phyloP scores from a whole-genome alignment of 2,113 vertebrate species.

The Nothobranchius furzeri region DNA sequence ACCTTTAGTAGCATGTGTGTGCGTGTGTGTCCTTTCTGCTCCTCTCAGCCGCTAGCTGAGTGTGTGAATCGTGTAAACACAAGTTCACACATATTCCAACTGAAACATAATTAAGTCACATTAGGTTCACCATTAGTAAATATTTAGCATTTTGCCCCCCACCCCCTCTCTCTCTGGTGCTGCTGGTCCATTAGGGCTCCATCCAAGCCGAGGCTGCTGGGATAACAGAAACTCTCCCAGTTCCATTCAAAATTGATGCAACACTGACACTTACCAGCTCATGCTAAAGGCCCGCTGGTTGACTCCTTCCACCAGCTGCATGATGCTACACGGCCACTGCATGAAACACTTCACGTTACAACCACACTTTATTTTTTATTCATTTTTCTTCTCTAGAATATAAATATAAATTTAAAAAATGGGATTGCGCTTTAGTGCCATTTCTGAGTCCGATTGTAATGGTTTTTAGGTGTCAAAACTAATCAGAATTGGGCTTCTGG shows the following conservation, averaged over 20 bases:
- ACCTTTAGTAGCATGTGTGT: neutral
- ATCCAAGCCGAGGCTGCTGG: conserved; percentile 6
- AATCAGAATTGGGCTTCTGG: too few species aligned
- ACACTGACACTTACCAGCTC: conserved; percentile 20
- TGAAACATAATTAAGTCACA: conserved; percentile 58
- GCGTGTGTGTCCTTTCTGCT: neutral
- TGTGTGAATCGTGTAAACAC: conserved; percentile 48
- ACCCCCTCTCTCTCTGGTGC: neutral
- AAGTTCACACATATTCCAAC: conserved; percentile 50
- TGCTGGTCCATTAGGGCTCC: neutral
- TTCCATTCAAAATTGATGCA: conserved; percentile 58
- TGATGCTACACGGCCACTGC: conserved; percentile 10
- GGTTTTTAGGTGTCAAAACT: neutral
- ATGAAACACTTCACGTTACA: conserved; percentile 13
- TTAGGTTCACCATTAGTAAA: conserved; percentile 49
- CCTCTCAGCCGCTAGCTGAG: conserved; percentile 42
- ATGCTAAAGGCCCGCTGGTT: conserved; percentile 35
- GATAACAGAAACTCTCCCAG: conserved; percentile 16
- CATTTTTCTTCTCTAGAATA: conserved; percentile 8
- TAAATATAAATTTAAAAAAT: conserved; percentile 38
- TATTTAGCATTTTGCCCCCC: neutral
- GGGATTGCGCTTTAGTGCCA: neutral
- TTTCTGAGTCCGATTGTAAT: neutral
- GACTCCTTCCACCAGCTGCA: conserved; percentile 3
- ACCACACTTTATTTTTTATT: conserved; percentile 26